Conservation (phyloP, 1,140 invertebrate genomes). For the Daktulosphaira vitifoliae region DNA sequence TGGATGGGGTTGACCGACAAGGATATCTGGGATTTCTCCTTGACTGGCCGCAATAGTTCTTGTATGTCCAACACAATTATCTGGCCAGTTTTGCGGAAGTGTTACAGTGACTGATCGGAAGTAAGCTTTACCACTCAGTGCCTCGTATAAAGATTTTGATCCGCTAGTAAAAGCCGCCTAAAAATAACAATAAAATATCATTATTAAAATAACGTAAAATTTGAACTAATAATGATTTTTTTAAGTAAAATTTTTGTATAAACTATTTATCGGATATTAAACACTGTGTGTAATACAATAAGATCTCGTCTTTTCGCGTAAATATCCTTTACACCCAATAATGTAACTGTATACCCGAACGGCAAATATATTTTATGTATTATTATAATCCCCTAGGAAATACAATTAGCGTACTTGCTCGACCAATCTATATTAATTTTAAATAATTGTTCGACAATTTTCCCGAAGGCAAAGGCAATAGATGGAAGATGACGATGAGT, state of each 20-base stretch:
- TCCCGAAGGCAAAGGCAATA: no score
- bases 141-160: constrained; percentile 47
- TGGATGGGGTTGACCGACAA: constrained; percentile 47
- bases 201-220: neutral
- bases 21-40: constrained; percentile 48
- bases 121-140: constrained; percentile 49
- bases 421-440: no score
- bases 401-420: no score
- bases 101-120: constrained; percentile 48
- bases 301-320: neutral
- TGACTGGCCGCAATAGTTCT: constrained; percentile 40
- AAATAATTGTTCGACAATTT: no score
- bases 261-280: neutral
- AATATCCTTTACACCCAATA: no score
- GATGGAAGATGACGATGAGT: no score
- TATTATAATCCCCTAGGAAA: no score
- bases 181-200: constrained; percentile 38
- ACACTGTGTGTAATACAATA: constrained; percentile 16
- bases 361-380: no score
- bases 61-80: constrained; percentile 43
- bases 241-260: no score
- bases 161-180: constrained; percentile 47
- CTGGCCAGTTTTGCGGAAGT: constrained; percentile 49
- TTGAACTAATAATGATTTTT: no score
- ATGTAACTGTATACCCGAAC: no score